phyloP scores from a whole-genome alignment of 2,113 vertebrate species.

The Myotis lucifugus region DNA sequence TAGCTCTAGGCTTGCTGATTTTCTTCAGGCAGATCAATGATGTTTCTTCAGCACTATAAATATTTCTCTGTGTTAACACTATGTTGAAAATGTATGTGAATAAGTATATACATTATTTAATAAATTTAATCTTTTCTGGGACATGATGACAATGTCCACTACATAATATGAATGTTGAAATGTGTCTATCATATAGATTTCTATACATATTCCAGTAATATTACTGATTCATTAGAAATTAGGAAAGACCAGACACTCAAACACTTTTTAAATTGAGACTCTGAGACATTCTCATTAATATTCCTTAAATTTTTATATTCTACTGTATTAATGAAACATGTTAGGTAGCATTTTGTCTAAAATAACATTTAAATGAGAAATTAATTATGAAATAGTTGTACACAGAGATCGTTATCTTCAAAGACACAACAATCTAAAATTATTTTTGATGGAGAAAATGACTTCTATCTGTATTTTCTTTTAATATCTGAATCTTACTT shows the following conservation, averaged over 20 bases:
- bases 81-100: not conserved
- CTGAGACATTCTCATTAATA: not conserved
- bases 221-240: not conserved
- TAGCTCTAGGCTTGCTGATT: not conserved
- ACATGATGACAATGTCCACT: not conserved
- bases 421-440: not conserved
- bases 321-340: not conserved
- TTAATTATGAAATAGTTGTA: not conserved
- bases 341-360: not conserved
- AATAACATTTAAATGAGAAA: not conserved
- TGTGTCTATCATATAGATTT: not conserved
- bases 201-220: not conserved
- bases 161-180: not conserved
- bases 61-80: not conserved
- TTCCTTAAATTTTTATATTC: not conserved
- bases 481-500: not conserved
- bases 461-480: not conserved
- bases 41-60: not conserved
- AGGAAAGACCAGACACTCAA: not conserved
- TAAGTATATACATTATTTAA: not conserved
- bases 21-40: not conserved
- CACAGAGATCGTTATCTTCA: not conserved
- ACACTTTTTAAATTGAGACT: not conserved
- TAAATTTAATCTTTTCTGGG: not conserved
- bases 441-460: not conserved